Evolutionary conservation across 2,113 vertebrate species (phyloP), one percentile per base, ranked within the genome.

Genomic region (Thalassarche chlororhynchos): DNA sequence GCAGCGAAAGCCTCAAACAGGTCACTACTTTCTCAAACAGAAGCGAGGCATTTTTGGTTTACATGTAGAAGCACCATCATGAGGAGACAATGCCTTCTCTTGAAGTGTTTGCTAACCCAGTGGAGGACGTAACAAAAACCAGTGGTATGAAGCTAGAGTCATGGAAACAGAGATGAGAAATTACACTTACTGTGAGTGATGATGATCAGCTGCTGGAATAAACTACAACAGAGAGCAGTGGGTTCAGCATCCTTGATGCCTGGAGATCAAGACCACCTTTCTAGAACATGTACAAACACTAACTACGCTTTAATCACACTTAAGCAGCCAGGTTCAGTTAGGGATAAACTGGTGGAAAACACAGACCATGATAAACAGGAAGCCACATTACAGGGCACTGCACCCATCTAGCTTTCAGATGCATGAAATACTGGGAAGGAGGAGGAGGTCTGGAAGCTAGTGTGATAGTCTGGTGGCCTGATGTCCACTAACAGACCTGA

Each of bases 61-160:
- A n/a, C n/a, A 15, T 34, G 16, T 12, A 65, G 44, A 71, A 58
- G 23, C 40, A 61, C 28, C 5, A 0, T 36, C 58, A 42, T 0
- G 4, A 82, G 44, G 44, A 71, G 38, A 47, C 31, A 47, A 26
- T 11, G 60, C 21, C 44, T 17, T 21, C 31, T 20, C 76, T 44
- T 79, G 17, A 84, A 78, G 38, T 14, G 44, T 29, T 78, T 57
- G 32, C 34, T 65, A 71, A 58, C 51, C 32, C 46, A 26, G 44
- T 4, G 36, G 20, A 84, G 17, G 34, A 60, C 1, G 2, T 46
- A 66, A 58, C 29, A 54, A 72, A 54, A 60, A 14, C 5, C 46
- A 20, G 60, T 5, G 58, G 44, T 42, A 52, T 3, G 38, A 61
- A 65, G 38, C 34, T 32, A 36, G 71, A 78, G 38, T 32, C 31